These are phyloP conservation scores for Bucco capensis DNA, from an alignment of 2,113 vertebrate species.

Conservation along the genomic window DNA sequence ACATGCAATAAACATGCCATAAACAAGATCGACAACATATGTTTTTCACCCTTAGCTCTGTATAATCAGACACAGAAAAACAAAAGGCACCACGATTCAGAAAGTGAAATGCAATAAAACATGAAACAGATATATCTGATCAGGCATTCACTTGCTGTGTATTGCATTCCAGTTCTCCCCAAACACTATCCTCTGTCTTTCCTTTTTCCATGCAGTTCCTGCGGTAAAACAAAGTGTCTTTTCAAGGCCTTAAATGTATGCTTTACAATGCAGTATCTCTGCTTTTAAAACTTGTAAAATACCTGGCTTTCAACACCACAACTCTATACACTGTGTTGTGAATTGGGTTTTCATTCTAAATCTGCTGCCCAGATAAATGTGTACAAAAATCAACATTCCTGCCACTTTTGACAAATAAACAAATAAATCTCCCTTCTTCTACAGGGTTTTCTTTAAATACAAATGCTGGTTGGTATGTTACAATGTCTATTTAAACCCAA, in stretches of 20 bases:
- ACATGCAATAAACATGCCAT: not conserved
- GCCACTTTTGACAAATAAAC: too few relatives aligned
- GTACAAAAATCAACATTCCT: not conserved
- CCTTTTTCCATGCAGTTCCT: not conserved
- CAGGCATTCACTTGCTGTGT: not conserved
- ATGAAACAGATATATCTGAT: not conserved
- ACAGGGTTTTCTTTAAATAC: not conserved
- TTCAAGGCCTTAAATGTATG: not conserved
- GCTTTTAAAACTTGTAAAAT: not conserved
- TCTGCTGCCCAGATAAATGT: not conserved
- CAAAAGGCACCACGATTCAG: not conserved
- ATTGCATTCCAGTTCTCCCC: not conserved
- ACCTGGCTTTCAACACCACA: not conserved
- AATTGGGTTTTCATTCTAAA: not conserved
- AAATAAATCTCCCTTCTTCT: not conserved
- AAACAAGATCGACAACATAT: not conserved
- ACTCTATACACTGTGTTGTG: rapidly evolving
- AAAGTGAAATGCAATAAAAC: not conserved
- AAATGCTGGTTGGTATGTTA: not conserved
- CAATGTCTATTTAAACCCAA: not conserved
- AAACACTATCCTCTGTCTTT: not conserved
- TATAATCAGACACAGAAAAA: not conserved
- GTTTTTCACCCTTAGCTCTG: not conserved
- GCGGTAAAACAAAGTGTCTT: not conserved
- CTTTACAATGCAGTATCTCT: not conserved